These are phyloP conservation scores for Athalia rosae DNA, from an alignment of 2,888 invertebrate genomes.

Conservation along the genomic window DNA sequence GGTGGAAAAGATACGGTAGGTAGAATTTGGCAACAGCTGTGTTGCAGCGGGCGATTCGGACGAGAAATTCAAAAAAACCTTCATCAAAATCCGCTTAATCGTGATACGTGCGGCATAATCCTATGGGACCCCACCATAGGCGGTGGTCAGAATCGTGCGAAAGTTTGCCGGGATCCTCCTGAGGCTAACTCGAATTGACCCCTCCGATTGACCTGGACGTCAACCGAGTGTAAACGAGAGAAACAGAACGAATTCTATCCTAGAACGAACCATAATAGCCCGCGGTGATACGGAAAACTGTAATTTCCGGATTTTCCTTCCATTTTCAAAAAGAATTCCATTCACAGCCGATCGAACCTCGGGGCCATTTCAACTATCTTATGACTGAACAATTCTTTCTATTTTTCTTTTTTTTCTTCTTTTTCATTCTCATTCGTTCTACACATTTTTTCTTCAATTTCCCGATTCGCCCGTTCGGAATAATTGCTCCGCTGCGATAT, in stretches of 20 bases:
- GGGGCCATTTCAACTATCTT: no score
- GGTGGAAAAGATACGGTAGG: no score
- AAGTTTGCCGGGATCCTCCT: background rate
- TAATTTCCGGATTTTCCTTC: constrained; percentile 33
- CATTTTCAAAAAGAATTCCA: constrained; percentile 5
- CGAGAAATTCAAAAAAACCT: no score
- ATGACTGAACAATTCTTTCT: no score
- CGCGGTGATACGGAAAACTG: constrained; percentile 18
- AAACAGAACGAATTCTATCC: constrained; percentile 13
- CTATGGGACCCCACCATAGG: background rate
- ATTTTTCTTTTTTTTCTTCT: no score
- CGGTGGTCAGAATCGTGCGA: background rate
- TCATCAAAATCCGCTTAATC: no score
- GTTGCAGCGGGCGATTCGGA: no score
- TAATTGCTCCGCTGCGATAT: no score
- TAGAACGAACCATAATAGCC: constrained; percentile 7
- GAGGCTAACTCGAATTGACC: constrained; percentile 33
- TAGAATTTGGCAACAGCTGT: no score
- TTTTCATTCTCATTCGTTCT: no score
- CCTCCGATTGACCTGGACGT: constrained; percentile 27
- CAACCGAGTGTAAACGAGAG: constrained; percentile 36
- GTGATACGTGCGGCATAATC: no score
- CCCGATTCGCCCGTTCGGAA: background rate
- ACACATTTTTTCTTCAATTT: background rate
- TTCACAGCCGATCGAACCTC: no score